Percentiles rank a stretch among this genome's conserved stretches.
Evolutionary conservation across 2,888 invertebrate species (phyloP).

Genomic region (Phania funesta): DNA sequence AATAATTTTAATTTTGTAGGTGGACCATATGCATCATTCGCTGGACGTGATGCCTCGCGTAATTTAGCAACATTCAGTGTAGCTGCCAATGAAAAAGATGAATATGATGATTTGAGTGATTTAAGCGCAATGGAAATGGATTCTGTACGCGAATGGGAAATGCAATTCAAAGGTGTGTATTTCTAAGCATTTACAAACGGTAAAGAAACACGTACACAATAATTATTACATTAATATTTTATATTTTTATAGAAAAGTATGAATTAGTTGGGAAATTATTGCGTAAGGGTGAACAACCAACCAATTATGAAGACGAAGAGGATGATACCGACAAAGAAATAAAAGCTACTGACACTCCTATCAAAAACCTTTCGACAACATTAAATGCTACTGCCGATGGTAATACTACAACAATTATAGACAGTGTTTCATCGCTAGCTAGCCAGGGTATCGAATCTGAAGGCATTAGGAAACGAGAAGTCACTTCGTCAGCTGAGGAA

Average conservation of each 20-base stretch:
- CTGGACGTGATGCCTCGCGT: constrained; percentile 96
- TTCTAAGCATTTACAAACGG: not conserved
- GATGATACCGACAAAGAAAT: constrained; percentile 74
- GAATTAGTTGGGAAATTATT: constrained; percentile 93
- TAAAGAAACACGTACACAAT: not conserved
- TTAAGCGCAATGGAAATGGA: constrained; percentile 96
- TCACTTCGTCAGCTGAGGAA: constrained; percentile 68
- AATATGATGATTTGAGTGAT: constrained; percentile 97
- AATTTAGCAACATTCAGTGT: constrained; percentile 96
- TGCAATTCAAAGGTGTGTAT: constrained; percentile 93
- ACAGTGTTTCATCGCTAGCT: constrained; percentile 24
- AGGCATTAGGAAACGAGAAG: constrained; percentile 70
- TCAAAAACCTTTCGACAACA: constrained; percentile 34
- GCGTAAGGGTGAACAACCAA: constrained; percentile 94
- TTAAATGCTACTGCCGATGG: constrained; percentile 26
- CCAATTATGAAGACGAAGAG: constrained; percentile 95
- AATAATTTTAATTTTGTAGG: constrained; percentile 85
- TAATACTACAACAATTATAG: constrained; percentile 39
- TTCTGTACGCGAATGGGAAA: constrained; percentile 97
- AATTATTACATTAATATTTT: not conserved
- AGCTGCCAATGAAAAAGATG: constrained; percentile 87
- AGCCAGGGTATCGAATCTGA: constrained; percentile 44
- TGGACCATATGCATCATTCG: constrained; percentile 96
- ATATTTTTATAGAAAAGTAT: constrained; percentile 89
- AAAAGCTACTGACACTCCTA: constrained; percentile 55